Evolutionary conservation across 2,888 invertebrate species (phyloP).

Genomic region (Lottia scabra): DNA sequence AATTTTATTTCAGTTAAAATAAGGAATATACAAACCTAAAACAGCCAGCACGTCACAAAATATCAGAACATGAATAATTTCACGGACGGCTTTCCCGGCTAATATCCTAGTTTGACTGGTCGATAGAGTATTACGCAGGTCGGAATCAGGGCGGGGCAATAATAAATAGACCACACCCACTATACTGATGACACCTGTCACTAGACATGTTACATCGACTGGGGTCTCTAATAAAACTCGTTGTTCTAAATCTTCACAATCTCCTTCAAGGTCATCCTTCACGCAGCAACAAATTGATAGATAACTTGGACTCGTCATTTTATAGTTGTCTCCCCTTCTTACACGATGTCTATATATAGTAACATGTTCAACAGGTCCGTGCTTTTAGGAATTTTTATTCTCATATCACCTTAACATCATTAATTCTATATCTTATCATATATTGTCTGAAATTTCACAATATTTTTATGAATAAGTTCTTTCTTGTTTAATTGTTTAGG

Average conservation of each 20-base stretch:
- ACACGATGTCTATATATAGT: neutral
- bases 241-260: neutral
- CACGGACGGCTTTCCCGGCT: neutral
- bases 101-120: conserved; percentile 5
- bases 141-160: conserved; percentile 24
- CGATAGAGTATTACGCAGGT: neutral
- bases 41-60: neutral
- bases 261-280: neutral
- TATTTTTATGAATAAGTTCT: too few species aligned
- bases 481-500: too few species aligned
- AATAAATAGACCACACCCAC: conserved; percentile 26
- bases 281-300: conserved; percentile 9
- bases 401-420: too few species aligned
- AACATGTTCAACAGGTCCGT: too few species aligned
- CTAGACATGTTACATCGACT: conserved; percentile 11
- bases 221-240: neutral
- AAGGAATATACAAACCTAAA: conserved; percentile 1
- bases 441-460: too few species aligned
- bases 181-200: conserved; percentile 19
- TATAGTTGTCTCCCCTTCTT: neutral
- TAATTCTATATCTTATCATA: too few species aligned
- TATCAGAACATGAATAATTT: neutral
- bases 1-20: too few species aligned
- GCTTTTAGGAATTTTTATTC: too few species aligned
- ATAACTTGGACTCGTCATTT: conserved; percentile 14